Evolutionary conservation across 1,140 invertebrate genomes (phyloP).

Genomic region (Aphaenogaster floridana): DNA sequence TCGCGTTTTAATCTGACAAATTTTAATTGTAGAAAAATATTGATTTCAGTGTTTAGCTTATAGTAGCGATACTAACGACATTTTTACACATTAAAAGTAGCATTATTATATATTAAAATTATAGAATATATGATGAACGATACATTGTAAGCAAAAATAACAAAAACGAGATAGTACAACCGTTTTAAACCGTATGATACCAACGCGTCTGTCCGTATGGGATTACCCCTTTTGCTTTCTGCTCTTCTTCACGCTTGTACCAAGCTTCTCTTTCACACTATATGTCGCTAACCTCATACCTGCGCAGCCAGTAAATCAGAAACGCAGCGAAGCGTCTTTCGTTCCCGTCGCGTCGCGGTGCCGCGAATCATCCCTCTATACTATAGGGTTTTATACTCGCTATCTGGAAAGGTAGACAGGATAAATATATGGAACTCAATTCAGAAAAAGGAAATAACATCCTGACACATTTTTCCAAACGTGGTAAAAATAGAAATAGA

Average conservation of each 20-base stretch:
- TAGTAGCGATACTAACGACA: background rate
- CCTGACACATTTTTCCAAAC: conserved; percentile 19
- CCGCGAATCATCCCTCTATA: conserved; percentile 70
- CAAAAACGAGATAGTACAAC: background rate
- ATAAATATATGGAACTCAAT: conserved; percentile 32
- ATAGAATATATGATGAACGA: conserved; percentile 15
- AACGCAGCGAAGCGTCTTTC: conserved; percentile 81
- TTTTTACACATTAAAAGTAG: background rate
- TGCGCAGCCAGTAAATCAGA: conserved; percentile 80
- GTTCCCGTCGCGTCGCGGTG: conserved; percentile 55
- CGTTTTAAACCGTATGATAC: conserved; percentile 41
- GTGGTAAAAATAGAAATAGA: background rate
- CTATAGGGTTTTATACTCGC: conserved; percentile 38
- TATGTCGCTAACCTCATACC: conserved; percentile 70
- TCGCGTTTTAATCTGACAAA: background rate
- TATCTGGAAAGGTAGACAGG: conserved; percentile 35
- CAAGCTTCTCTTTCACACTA: conserved; percentile 52
- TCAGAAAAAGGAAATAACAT: conserved; percentile 32
- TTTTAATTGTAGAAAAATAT: background rate
- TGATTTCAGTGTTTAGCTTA: background rate
- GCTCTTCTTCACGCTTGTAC: conserved; percentile 47
- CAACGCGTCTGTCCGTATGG: conserved; percentile 20
- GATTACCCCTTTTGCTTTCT: conserved; percentile 53
- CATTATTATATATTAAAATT: conserved; percentile 5
- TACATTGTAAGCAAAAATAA: background rate